Evolutionary conservation across 1,140 invertebrate genomes (phyloP).

Genomic region (Lerema accius): DNA sequence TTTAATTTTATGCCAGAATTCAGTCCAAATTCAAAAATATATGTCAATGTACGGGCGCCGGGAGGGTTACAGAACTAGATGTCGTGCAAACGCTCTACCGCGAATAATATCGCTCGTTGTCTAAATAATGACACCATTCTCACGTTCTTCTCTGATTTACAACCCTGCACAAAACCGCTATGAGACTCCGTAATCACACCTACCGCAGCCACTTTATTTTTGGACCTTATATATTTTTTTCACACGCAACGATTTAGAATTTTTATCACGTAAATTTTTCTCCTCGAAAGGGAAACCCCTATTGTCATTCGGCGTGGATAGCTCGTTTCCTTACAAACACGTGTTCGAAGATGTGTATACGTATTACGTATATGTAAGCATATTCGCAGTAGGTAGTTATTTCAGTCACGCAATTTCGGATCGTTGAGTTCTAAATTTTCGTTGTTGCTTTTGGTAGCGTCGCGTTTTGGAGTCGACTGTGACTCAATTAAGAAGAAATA

Average conservation of each 20-base stretch:
- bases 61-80: slow-evolving; percentile 19
- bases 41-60: background rate
- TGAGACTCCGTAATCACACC: slow-evolving; percentile 75
- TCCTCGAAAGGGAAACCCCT: slow-evolving; percentile 78
- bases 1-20: background rate
- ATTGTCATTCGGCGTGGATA: slow-evolving; percentile 74
- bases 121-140: slow-evolving; percentile 77
- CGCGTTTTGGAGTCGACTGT: slow-evolving; percentile 46
- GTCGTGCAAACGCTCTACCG: slow-evolving; percentile 45
- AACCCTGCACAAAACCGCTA: slow-evolving; percentile 63
- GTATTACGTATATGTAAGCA: slow-evolving; percentile 50
- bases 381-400: slow-evolving; percentile 66
- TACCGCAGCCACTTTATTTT: slow-evolving; percentile 81
- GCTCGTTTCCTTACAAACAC: slow-evolving; percentile 75
- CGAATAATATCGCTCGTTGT: slow-evolving; percentile 59
- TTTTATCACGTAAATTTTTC: slow-evolving; percentile 81
- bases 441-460: slow-evolving; percentile 39
- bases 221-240: slow-evolving; percentile 76
- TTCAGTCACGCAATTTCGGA: slow-evolving; percentile 76
- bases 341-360: slow-evolving; percentile 70
- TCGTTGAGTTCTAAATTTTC: slow-evolving; percentile 63
- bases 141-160: slow-evolving; percentile 77
- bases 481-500: slow-evolving; percentile 62
- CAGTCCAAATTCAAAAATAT: background rate
- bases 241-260: slow-evolving; percentile 78